Evolutionary conservation across 2,113 vertebrate genomes (phyloP).

Genomic region (Lepidothrix coronata): DNA sequence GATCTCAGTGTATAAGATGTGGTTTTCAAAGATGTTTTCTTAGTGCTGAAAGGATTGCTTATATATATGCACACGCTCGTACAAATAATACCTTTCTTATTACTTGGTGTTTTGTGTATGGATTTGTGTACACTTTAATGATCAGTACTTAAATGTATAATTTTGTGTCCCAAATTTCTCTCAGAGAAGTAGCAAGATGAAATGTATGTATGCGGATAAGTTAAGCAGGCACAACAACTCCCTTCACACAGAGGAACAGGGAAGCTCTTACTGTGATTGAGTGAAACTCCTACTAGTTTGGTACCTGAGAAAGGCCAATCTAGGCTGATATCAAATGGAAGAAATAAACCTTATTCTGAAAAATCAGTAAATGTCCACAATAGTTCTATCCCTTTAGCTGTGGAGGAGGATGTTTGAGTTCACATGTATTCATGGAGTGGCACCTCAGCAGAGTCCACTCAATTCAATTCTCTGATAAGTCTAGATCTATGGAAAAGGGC

Average conservation of each 20-base stretch:
- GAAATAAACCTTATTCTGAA: background rate
- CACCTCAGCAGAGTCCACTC: background rate
- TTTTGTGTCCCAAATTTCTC: background rate
- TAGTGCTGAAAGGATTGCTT: background rate
- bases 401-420: background rate
- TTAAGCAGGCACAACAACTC: background rate
- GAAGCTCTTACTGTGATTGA: background rate
- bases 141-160: background rate
- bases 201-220: background rate
- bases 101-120: background rate
- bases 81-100: background rate
- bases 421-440: accelerated
- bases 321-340: background rate
- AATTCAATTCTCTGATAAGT: background rate
- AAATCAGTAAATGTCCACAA: no score
- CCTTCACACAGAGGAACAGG: background rate
- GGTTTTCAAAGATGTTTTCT: background rate
- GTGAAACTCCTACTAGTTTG: background rate
- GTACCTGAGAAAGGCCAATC: background rate
- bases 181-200: background rate
- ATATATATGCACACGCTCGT: background rate
- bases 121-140: background rate
- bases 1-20: background rate
- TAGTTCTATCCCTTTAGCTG: accelerated
- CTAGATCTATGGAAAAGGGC: background rate